Base-by-base conservation (phyloP, 2,888 invertebrate species). In the Malthinus seriepunctatus region DNA sequence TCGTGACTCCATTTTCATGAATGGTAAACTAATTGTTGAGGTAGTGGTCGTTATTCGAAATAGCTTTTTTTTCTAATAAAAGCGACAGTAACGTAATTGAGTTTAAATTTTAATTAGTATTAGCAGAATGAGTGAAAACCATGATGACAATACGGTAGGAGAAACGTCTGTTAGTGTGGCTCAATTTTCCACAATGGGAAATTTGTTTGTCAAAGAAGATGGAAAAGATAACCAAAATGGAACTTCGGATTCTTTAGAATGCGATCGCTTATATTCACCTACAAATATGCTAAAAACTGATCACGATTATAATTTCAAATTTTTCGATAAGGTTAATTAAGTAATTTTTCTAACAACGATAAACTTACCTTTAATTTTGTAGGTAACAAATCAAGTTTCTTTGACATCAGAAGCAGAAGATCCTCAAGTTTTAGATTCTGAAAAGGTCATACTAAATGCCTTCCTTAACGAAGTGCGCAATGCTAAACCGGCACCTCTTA, bases 381-480 rank as follows among this genome's bases (percentile, higher is more conserved):
- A 42, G 39, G 39, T 42, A 23, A 38, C 38, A 38, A 42, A 42
- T 8, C 39, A 42, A 23, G 39, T 42, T 38, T 49, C 49, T 10
- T 11, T 35, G 11, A 23, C 32, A 8, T 62, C 15, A 10, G 39
- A 53, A 33, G 12, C 31, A 8, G 52, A 51, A 8, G 58, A 58
- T 8, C 10, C 48, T 8, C 32, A 23, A 12, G 51, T 48, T 31
- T 46, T 55, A 23, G 55, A 62, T 10, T 55, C 58, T 5, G 62
- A 62, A 45, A 62, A 56, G 45, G 48, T 58, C 47, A 53, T 63
- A 50, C 49, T 67, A 44, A 65, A 65, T 50, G 60, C 57, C 10
- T 66, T 67, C 46, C 49, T 67, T 3, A 66, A 67, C 51, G 66
- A 67, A 56, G 56, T 67, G 10, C 60, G 64, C 32, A 66, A 63